Base-by-base conservation (phyloP, 2,888 invertebrate genomes). In the Ypsolopha sequella region DNA sequence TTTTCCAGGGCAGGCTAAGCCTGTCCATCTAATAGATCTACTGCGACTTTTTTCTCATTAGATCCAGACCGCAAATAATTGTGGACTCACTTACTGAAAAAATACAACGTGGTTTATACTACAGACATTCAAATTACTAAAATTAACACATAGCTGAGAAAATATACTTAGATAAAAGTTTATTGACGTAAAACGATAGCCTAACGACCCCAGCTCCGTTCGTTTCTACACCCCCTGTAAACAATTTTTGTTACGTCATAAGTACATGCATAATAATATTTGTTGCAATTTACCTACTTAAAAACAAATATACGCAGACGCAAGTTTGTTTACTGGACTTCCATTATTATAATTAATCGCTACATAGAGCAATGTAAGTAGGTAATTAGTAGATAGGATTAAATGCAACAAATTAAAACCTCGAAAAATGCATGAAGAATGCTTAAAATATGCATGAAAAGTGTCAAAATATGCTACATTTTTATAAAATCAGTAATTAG, bases 131-230 rank as follows among this genome's bases (percentile, higher is more conserved):
- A n/a, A n/a, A n/a, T n/a, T n/a, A n/a, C n/a, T n/a, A n/a, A n/a
- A n/a, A 24, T 24, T 24, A 24, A 4, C 24, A 24, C 24, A 24
- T 24, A 24, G 24, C 24, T 24, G 24, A 24, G 24, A 24, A 24
- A 24, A 24, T 3, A 24, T 24, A 24, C 24, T n/a, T n/a, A 24
- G 24, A 24, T 24, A 24, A 24, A 24, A 38, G 38, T 38, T 38
- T n/a, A 35, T 35, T 46, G 46, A 46, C 46, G 46, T 35, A 46
- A 46, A 46, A 33, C 46, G 46, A 46, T 46, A 46, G 11, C 46
- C 35, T n/a, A 11, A 3, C 10, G 35, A 14, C 45, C 34, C 7
- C n/a, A n/a, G 45, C 24, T 24, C 2, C 24, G 24, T 24, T 4
- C 46, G 33, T 6, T 34, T 6, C 10, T 7, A 35, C 4, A 34